These are phyloP conservation scores for Acrossocheilus fasciatus DNA, from an alignment of 2,797 vertebrate genomes.

Conservation along the genomic window DNA sequence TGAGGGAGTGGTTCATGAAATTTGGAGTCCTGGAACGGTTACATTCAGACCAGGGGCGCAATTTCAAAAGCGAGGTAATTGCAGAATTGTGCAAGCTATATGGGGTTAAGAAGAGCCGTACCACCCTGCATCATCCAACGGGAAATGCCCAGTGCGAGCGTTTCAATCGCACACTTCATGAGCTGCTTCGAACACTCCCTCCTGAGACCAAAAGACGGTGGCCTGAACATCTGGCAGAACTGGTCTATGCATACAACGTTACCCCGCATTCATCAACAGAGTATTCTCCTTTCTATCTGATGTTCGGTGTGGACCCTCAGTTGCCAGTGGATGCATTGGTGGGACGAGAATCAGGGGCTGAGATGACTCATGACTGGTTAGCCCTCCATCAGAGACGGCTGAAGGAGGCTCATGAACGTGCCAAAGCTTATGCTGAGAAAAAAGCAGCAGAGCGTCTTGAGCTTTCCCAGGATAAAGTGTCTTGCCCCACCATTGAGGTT, in stretches of 20 bases:
- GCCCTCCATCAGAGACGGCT: background rate
- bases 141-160: background rate
- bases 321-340: background rate
- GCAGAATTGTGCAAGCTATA: slow-evolving; percentile 9
- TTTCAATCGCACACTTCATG: background rate
- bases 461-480: background rate
- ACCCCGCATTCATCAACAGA: background rate
- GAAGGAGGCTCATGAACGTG: background rate
- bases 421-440: background rate
- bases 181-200: background rate
- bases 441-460: background rate
- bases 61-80: slow-evolving; percentile 5
- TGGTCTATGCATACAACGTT: background rate
- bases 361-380: background rate
- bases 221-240: background rate
- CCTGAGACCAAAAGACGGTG: background rate
- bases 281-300: background rate
- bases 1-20: slow-evolving; percentile 9
- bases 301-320: background rate
- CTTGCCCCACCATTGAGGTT: background rate
- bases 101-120: background rate
- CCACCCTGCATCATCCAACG: background rate
- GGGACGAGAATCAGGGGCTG: background rate
- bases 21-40: background rate
- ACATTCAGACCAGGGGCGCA: background rate